phyloP scores from a whole-genome alignment of 2,113 vertebrate species.

The Coturnix japonica region DNA sequence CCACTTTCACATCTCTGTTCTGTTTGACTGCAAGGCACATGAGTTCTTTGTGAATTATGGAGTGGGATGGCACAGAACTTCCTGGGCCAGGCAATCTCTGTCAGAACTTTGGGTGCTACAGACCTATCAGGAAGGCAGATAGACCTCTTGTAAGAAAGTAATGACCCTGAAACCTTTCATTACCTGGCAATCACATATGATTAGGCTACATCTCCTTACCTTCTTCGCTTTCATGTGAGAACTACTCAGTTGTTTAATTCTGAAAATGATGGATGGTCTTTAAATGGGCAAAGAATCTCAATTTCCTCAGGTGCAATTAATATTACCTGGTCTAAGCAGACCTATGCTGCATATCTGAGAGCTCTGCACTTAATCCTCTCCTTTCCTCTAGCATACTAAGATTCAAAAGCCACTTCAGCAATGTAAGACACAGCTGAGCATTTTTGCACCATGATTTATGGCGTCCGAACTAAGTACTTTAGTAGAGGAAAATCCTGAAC shows the following conservation, averaged over 20 bases:
- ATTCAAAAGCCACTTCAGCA: neutral
- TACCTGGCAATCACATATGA: neutral
- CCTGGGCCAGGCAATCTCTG: neutral
- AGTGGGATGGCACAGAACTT: neutral
- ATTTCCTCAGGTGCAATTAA: constrained; percentile 35
- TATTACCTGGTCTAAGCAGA: constrained; percentile 2
- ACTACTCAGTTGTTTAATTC: neutral
- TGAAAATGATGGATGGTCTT: constrained; percentile 22
- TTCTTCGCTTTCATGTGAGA: neutral
- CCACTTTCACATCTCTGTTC: too few relatives aligned
- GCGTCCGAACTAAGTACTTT: neutral
- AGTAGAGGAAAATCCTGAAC: neutral
- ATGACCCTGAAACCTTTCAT: neutral
- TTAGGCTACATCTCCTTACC: neutral
- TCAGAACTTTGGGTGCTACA: neutral
- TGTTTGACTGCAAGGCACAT: neutral
- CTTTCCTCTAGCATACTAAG: neutral
- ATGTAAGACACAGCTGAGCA: neutral
- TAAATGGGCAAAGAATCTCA: constrained; percentile 33
- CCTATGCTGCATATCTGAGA: neutral
- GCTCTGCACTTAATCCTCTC: neutral
- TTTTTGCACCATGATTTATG: neutral
- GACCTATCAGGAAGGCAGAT: neutral
- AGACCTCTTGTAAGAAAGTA: neutral
- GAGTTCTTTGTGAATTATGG: neutral